Evolutionary conservation across 2,797 vertebrate genomes (phyloP), one percentile per base, ranked within the genome.

Genomic region (Epinephelus awoara): DNA sequence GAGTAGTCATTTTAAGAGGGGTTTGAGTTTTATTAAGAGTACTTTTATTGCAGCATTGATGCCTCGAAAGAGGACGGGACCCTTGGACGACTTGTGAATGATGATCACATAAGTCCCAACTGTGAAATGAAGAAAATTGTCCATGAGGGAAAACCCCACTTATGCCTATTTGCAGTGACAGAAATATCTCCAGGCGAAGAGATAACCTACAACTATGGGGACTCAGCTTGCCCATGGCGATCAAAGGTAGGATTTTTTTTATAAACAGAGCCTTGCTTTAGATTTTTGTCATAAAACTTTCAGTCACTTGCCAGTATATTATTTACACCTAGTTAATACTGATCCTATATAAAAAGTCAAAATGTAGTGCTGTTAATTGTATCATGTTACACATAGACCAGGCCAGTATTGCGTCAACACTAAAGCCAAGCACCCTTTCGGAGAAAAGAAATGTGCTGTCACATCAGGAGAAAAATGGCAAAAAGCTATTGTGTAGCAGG

Each of bases 1-100:
- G 11, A 21, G 17, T 6, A n/a, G 34, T 73, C 2, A 50, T 52
- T 70, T 59, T 29, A 55, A 47, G 19, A 42, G 14, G 6, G 0
- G 27, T 42, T 47, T 34, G 34, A 34, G 58, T 21, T 61, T 74
- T 8, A 72, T 46, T 3, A 7, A 49, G 15, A 51, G 1, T 42
- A 7, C 54, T 69, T 51, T 54, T 0, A 23, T 72, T 79, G 49
- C 46, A 91, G 90, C 12, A 5, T 89, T 42, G 84, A 90, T 70
- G 87, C 88, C 40, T 80, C 85, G 0, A 29, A 74, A 25, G 52
- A 88, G 0, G 84, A 87, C 3, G 3, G 58, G 17, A 67, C 49
- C 21, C 80, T 91, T 5, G 90, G 90, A 23, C 76, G 85, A 68
- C 75, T 91, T 2, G 90, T 88, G 18, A 91, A 90, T 50, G 84